A percentile compares a stretch with the other conserved stretches of the same genome.
phyloP scores from a whole-genome alignment of 2,113 vertebrate genomes.

The Salvelinus sp. region DNA sequence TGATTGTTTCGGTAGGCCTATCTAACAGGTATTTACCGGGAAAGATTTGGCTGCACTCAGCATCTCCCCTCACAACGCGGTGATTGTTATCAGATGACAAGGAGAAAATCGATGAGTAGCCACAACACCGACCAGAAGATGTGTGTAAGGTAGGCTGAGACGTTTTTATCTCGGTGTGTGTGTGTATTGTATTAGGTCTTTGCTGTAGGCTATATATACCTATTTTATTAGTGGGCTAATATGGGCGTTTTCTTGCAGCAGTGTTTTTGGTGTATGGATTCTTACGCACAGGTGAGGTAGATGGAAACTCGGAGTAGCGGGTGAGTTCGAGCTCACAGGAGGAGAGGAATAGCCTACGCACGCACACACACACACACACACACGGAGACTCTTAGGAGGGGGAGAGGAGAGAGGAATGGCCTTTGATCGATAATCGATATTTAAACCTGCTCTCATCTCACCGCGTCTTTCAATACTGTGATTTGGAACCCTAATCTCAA shows the following conservation, averaged over 20 bases:
- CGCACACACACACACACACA: background rate
- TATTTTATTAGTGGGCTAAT: background rate
- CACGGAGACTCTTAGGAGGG: slow-evolving; percentile 21
- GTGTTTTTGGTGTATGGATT: background rate
- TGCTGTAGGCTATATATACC: background rate
- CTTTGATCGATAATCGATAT: slow-evolving; percentile 70
- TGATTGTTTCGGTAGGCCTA: background rate
- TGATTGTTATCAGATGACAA: slow-evolving; percentile 7
- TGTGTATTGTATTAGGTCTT: background rate
- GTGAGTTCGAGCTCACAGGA: slow-evolving; percentile 5
- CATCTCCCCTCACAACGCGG: background rate
- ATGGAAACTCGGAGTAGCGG: slow-evolving; percentile 28
- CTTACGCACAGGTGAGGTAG: slow-evolving; percentile 32
- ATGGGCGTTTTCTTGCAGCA: background rate
- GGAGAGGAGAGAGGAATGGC: slow-evolving; percentile 58
- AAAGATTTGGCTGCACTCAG: background rate
- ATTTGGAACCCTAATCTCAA: slow-evolving; percentile 27
- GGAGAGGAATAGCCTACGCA: background rate
- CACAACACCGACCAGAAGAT: background rate
- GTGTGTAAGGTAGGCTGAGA: background rate
- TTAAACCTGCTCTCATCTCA: slow-evolving; percentile 70
- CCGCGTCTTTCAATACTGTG: slow-evolving; percentile 60
- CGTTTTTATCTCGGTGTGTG: background rate
- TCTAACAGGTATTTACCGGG: background rate
- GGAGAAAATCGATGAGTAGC: slow-evolving; percentile 1